phyloP scores from a whole-genome alignment of 35 echinoderm and acorn worm genomes.

The Hemicentrotus pulcherrimus region DNA sequence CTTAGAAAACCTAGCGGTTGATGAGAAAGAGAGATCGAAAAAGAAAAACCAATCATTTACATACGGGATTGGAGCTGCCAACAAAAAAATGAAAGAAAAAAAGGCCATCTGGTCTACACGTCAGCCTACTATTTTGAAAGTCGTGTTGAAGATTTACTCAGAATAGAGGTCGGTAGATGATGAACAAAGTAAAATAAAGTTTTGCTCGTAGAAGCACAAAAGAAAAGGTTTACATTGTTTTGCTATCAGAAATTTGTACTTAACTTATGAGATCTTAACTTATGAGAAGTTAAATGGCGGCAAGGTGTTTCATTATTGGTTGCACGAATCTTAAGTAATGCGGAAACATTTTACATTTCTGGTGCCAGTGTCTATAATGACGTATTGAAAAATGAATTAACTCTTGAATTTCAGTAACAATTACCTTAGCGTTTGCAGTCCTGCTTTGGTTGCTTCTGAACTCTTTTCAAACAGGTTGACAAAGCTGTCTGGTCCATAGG shows the following conservation, averaged over 20 bases:
- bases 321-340: too few species aligned
- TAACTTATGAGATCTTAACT: too few species aligned
- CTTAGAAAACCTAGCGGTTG: conserved; percentile 5
- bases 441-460: neutral
- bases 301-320: too few species aligned
- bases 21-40: neutral
- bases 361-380: too few species aligned
- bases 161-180: too few species aligned
- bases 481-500: conserved; percentile 9
- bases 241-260: too few species aligned
- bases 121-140: neutral
- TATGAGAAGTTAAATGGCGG: too few species aligned
- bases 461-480: conserved; percentile 20
- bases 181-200: too few species aligned
- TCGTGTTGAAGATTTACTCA: neutral
- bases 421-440: conserved; percentile 51
- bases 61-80: neutral
- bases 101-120: neutral
- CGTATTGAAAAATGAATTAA: neutral
- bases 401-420: neutral
- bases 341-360: too few species aligned
- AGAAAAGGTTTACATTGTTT: too few species aligned
- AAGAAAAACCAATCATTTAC: neutral
- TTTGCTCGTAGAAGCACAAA: too few species aligned
- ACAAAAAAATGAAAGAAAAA: neutral